Evolutionary conservation across 2,113 vertebrate species (phyloP).

Genomic region (Fulmarus glacialis): DNA sequence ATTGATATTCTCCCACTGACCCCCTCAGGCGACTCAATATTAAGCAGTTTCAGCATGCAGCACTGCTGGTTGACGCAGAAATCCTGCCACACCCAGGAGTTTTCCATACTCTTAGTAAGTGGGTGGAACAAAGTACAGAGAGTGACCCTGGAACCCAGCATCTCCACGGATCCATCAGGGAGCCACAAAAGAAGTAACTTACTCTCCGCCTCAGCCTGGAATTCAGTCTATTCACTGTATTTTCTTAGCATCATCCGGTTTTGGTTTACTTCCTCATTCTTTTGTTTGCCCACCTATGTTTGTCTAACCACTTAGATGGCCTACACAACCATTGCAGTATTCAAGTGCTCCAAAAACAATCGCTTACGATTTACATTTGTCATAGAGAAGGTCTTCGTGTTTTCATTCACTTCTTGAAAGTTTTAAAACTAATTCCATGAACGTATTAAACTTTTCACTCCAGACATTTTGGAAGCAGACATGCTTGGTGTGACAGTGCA

Average conservation of each 20-base stretch:
- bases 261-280: not conserved
- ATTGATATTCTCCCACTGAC: not conserved
- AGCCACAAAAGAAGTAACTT: not conserved
- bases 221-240: conserved; percentile 4
- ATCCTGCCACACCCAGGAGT: not conserved
- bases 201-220: not conserved
- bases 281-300: conserved; percentile 7
- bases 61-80: not conserved
- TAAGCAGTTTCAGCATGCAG: not conserved
- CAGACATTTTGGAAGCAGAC: not conserved
- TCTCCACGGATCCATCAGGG: not conserved
- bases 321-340: not conserved
- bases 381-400: not conserved
- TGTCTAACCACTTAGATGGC: not conserved
- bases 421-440: not conserved
- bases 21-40: not conserved
- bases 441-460: not conserved
- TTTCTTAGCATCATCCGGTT: not conserved
- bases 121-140: not conserved
- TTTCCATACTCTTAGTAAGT: not conserved
- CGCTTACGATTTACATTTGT: not conserved
- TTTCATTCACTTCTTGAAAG: not conserved
- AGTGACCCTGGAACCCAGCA: not conserved
- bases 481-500: not conserved
- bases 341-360: not conserved